phyloP scores from a whole-genome alignment of 2,888 invertebrate genomes.

The Gisinianus flammeolus region DNA sequence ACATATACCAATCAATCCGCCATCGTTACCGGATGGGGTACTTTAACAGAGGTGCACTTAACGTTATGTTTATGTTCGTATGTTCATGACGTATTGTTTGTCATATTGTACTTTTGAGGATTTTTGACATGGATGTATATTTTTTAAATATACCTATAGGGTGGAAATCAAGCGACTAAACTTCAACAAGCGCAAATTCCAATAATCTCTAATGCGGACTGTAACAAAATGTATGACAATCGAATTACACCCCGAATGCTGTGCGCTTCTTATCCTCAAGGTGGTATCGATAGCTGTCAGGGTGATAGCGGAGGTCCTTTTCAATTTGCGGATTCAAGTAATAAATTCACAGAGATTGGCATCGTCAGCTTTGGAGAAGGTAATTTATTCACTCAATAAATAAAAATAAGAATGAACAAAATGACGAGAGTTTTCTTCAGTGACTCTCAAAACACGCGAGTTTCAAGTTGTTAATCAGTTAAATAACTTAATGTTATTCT shows the following conservation, averaged over 20 bases:
- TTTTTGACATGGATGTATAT: constrained; percentile 20
- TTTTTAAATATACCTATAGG: constrained; percentile 21
- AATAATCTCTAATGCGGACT: constrained; percentile 52
- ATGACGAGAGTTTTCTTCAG: neutral
- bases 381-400: too few relatives aligned
- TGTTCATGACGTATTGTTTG: neutral
- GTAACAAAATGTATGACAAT: constrained; percentile 49
- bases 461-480: neutral
- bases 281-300: constrained; percentile 53
- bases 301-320: constrained; percentile 56
- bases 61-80: neutral
- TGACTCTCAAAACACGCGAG: neutral
- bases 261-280: constrained; percentile 52
- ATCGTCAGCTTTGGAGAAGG: constrained; percentile 53
- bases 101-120: too few relatives aligned
- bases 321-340: constrained; percentile 32
- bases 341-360: constrained; percentile 49
- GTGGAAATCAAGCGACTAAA: constrained; percentile 50
- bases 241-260: constrained; percentile 53
- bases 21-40: constrained; percentile 52
- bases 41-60: constrained; percentile 17
- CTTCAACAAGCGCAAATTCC: constrained; percentile 51
- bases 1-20: constrained; percentile 47
- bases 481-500: neutral
- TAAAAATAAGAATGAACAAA: neutral